These are phyloP conservation scores for Bhutanitis thaidina DNA, from an alignment of 2,888 invertebrate genomes.

Conservation along the genomic window DNA sequence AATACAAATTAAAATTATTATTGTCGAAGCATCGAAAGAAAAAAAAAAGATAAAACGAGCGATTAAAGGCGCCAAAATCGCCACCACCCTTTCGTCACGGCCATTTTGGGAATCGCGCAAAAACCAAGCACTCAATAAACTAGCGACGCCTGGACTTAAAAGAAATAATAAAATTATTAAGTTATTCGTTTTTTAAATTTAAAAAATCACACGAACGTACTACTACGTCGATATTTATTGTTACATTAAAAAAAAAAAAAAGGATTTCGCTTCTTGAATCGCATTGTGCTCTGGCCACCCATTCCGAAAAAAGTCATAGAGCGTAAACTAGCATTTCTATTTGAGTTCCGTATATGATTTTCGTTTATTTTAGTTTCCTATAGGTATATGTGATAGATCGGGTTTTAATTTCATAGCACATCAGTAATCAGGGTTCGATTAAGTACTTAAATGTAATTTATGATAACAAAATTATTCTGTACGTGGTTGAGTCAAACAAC, in stretches of 20 bases:
- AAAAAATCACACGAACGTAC: conserved; percentile 27
- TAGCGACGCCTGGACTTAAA: conserved; percentile 32
- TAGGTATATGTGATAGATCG: no score
- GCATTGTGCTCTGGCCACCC: conserved; percentile 38
- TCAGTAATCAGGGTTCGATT: no score
- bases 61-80: conserved; percentile 59
- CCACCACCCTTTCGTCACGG: conserved; percentile 61
- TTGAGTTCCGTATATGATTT: conserved; percentile 4
- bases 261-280: conserved; percentile 28
- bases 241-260: conserved; percentile 22
- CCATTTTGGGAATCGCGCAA: conserved; percentile 39
- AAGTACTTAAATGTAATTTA: no score
- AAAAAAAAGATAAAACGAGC: conserved; percentile 41
- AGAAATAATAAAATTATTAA: conserved; percentile 44
- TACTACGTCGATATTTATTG: conserved; percentile 21
- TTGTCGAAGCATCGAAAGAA: conserved; percentile 21
- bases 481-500: no score
- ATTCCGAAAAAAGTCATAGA: conserved; percentile 25
- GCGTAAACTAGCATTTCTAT: neutral
- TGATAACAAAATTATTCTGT: no score
- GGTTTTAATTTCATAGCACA: no score
- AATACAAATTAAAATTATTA: conserved; percentile 45
- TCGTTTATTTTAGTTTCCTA: no score
- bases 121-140: conserved; percentile 39
- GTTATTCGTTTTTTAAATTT: conserved; percentile 48